phyloP scores from a whole-genome alignment of 2,113 vertebrate genomes.

The Struthidea cinerea region DNA sequence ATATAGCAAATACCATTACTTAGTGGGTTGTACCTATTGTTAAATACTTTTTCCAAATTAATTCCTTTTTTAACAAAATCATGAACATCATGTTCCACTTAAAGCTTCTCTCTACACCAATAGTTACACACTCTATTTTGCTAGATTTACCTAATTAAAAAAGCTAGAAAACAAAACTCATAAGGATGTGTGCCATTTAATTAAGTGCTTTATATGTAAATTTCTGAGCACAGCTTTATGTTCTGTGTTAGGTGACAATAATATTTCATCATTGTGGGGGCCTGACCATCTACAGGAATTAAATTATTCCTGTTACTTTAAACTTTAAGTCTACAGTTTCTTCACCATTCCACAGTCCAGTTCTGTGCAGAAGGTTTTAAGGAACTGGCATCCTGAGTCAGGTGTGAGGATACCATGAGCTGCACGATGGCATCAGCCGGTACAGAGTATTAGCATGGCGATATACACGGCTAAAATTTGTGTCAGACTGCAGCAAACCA shows the following conservation, averaged over 20 bases:
- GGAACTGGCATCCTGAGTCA: not conserved
- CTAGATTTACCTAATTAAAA: not conserved
- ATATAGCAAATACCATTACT: not conserved
- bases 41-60: not conserved
- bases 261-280: not conserved
- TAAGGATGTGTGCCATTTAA: not conserved
- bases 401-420: not conserved
- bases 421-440: rapidly evolving
- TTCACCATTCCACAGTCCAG: not conserved
- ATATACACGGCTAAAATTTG: not conserved
- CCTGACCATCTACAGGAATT: not conserved
- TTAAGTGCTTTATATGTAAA: not conserved
- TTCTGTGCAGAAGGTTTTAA: not conserved
- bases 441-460: rapidly evolving
- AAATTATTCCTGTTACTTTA: not conserved
- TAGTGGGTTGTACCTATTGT: not conserved
- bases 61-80: not conserved
- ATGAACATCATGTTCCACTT: not conserved
- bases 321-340: not conserved
- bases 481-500: not conserved
- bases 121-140: not conserved
- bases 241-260: not conserved
- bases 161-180: not conserved
- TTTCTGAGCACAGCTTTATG: not conserved
- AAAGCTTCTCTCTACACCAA: not conserved